Evolutionary conservation across 92 coral and sea anemone genomes (phyloP).

Genomic region (Siderastrea radians): DNA sequence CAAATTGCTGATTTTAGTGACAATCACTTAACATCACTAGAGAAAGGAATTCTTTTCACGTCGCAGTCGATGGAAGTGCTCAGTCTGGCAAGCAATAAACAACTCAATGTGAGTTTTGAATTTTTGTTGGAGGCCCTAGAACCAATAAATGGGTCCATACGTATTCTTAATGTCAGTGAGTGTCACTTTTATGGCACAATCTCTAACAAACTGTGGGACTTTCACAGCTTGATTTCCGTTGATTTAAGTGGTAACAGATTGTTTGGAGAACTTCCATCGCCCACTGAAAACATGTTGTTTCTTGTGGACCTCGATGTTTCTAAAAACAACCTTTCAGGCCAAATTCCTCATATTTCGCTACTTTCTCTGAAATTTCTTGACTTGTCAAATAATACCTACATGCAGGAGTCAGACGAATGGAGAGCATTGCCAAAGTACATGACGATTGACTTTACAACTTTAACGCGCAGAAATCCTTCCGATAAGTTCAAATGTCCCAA

Average conservation of each 20-base stretch:
- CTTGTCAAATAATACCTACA: constrained; percentile 62
- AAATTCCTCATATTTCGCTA: constrained; percentile 71
- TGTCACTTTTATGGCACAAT: constrained; percentile 69
- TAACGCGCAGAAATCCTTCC: constrained; percentile 33
- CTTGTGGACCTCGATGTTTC: constrained; percentile 72
- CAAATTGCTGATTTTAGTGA: constrained; percentile 66
- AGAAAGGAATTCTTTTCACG: constrained; percentile 60
- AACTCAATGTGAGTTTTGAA: constrained; percentile 41
- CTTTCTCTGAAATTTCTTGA: constrained; percentile 72
- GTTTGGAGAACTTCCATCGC: constrained; percentile 64
- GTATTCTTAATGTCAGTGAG: constrained; percentile 75
- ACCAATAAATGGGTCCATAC: constrained; percentile 53
- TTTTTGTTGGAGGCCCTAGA: constrained; percentile 45
- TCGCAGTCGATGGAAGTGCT: constrained; percentile 65
- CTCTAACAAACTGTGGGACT: constrained; percentile 69
- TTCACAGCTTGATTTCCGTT: constrained; percentile 63
- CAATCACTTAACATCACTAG: constrained; percentile 58
- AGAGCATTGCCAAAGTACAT: constrained; percentile 72
- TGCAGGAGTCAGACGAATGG: constrained; percentile 24
- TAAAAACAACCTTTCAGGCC: constrained; percentile 66
- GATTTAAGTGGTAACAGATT: constrained; percentile 62
- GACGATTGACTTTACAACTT: constrained; percentile 55
- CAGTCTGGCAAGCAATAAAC: constrained; percentile 58
- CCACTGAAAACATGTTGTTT: constrained; percentile 65
- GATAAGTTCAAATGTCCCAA: constrained; percentile 79